Evolutionary conservation across 2,888 invertebrate species (phyloP).

Genomic region (Amitus sp.): DNA sequence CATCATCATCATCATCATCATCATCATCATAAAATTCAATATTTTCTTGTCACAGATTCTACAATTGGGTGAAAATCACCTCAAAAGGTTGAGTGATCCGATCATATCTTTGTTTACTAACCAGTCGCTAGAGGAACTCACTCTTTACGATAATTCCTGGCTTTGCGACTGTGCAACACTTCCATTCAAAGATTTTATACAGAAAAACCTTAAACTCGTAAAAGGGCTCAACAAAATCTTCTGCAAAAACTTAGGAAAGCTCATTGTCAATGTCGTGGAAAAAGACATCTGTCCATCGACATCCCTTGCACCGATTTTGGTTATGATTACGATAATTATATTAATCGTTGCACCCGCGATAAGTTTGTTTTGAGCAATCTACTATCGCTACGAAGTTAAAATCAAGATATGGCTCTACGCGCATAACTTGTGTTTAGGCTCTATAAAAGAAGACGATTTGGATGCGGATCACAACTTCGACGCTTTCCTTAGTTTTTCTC

Average conservation of each 20-base stretch:
- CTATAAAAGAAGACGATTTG: slow-evolving; percentile 75
- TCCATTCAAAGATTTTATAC: slow-evolving; percentile 70
- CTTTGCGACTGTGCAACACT: slow-evolving; percentile 74
- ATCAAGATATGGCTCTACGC: slow-evolving; percentile 78
- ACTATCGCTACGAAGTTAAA: slow-evolving; percentile 69
- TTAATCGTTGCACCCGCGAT: slow-evolving; percentile 56
- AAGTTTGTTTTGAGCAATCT: slow-evolving; percentile 66
- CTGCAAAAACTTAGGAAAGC: too few species aligned
- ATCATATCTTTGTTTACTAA: slow-evolving; percentile 65
- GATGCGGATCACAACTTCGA: slow-evolving; percentile 78
- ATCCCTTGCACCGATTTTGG: slow-evolving; percentile 15
- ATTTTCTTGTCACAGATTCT: too few species aligned
- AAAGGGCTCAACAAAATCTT: too few species aligned
- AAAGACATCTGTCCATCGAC: slow-evolving; percentile 43
- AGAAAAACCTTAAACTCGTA: too few species aligned
- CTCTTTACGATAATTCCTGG: slow-evolving; percentile 76
- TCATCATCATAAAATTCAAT: too few species aligned
- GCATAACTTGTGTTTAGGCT: slow-evolving; percentile 71
- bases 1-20: too few species aligned
- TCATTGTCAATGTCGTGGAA: slow-evolving; percentile 49
- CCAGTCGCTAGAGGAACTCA: slow-evolving; percentile 66
- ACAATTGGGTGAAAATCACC: slow-evolving; percentile 70
- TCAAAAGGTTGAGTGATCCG: slow-evolving; percentile 66
- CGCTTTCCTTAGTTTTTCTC: slow-evolving; percentile 84
- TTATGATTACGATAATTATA: too few species aligned